Conservation (phyloP, 1,140 invertebrate genomes). For the Elysia chlorotica region DNA sequence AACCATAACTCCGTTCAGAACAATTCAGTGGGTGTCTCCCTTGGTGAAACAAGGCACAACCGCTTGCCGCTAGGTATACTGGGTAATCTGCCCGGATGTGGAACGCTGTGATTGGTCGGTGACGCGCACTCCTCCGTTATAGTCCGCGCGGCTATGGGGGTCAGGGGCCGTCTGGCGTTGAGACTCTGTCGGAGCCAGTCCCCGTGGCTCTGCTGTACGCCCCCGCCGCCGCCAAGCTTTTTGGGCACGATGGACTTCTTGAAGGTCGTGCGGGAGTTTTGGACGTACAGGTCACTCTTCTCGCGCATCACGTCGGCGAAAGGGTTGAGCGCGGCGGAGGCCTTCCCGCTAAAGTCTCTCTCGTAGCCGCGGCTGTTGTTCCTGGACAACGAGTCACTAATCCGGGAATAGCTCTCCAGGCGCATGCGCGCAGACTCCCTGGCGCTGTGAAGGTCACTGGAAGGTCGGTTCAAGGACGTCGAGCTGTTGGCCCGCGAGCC, state of each 20-base stretch:
- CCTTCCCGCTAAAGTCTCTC: not conserved
- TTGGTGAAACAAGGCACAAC: not conserved
- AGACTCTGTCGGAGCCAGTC: not conserved
- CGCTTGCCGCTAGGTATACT: constrained; percentile 23
- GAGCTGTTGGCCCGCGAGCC: not conserved
- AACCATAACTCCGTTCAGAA: no score
- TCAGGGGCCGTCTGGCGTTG: constrained; percentile 5
- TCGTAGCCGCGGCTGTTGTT: no score
- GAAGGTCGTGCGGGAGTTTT: constrained; percentile 10
- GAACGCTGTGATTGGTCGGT: not conserved
- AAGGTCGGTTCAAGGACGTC: not conserved
- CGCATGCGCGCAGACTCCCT: not conserved
- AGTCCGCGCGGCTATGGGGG: constrained; percentile 11
- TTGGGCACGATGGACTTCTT: constrained; percentile 1
- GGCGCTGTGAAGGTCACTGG: not conserved
- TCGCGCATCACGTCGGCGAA: constrained; percentile 14
- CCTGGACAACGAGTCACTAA: not conserved
- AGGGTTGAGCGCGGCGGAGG: not conserved
- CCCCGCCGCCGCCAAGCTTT: not conserved
- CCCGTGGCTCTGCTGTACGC: not conserved
- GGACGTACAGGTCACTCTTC: constrained; percentile 6
- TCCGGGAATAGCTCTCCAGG: not conserved
- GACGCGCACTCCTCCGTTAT: constrained; percentile 3
- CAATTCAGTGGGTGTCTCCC: constrained; percentile 18
- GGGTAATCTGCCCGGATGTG: constrained; percentile 11